phyloP scores from a whole-genome alignment of 2,113 vertebrate genomes.

The Erythrolamprus reginae region DNA sequence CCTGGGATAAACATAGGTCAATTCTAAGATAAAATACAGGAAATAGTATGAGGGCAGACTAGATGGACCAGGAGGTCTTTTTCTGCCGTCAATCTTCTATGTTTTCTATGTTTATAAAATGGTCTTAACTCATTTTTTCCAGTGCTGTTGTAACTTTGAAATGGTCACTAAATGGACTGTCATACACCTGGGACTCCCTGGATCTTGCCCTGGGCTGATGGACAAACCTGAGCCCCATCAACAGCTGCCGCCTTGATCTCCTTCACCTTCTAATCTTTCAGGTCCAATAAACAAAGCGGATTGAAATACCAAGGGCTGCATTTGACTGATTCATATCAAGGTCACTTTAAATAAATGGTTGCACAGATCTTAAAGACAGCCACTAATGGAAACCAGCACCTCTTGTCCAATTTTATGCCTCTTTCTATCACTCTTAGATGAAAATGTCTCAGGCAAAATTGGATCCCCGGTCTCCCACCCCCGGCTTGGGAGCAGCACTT shows the following conservation, averaged over 20 bases:
- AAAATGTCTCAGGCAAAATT: neutral
- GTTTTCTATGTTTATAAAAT: too few species aligned
- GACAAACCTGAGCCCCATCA: neutral
- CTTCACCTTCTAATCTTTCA: neutral
- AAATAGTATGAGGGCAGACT: too few species aligned
- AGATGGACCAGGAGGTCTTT: too few species aligned
- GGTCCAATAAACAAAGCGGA: neutral
- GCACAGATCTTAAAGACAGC: neutral
- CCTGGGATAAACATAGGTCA: too few species aligned
- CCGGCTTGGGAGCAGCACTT: neutral
- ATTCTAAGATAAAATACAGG: too few species aligned
- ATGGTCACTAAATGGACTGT: too few species aligned
- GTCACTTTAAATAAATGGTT: neutral
- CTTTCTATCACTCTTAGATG: neutral
- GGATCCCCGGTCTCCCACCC: neutral
- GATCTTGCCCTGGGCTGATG: neutral
- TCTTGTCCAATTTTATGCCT: neutral
- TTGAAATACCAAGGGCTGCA: neutral
- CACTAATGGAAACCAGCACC: neutral
- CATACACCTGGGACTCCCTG: neutral
- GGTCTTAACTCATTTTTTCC: too few species aligned
- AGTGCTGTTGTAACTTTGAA: too few species aligned
- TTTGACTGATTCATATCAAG: neutral
- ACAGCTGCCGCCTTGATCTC: neutral
- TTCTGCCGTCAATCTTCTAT: too few species aligned